phyloP scores from a whole-genome alignment of 23 tunicate genomes.

The Halocynthia roretzi region DNA sequence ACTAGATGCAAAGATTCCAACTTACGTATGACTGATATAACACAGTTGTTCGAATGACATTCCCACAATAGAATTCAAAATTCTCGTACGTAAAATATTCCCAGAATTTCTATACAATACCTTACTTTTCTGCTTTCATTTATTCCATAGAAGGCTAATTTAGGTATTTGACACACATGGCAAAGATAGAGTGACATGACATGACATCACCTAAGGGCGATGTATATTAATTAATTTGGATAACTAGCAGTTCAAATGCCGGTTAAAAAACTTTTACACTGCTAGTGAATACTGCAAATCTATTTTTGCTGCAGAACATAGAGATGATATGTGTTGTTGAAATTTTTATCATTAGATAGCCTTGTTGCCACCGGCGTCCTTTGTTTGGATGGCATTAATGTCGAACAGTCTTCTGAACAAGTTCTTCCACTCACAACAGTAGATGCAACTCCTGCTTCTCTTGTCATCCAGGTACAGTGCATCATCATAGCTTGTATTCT shows the following conservation, averaged over 20 bases:
- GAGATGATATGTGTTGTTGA: not conserved
- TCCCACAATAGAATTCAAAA: too few relatives aligned
- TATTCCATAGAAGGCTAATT: too few relatives aligned
- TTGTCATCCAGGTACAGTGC: slow-evolving; percentile 3
- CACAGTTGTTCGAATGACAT: too few relatives aligned
- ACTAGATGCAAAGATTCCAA: too few relatives aligned
- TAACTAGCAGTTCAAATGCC: not conserved
- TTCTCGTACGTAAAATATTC: too few relatives aligned
- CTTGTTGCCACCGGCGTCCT: slow-evolving; percentile 13
- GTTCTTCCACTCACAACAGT: slow-evolving; percentile 8
- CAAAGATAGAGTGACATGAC: not conserved
- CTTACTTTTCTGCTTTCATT: too few relatives aligned
- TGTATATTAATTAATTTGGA: too few relatives aligned
- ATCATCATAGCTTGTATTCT: not conserved
- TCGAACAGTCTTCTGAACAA: slow-evolving; percentile 9
- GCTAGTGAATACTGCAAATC: too few relatives aligned
- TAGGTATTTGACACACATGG: not conserved
- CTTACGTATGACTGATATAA: too few relatives aligned
- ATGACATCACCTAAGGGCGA: too few relatives aligned
- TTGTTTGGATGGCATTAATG: slow-evolving; percentile 7
- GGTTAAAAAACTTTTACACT: not conserved
- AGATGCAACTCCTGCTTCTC: not conserved
- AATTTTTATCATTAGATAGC: not conserved
- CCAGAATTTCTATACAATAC: too few relatives aligned
- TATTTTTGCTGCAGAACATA: too few relatives aligned